phyloP scores from a whole-genome alignment of 2,797 vertebrate genomes.

The Apogon hyalosoma region DNA sequence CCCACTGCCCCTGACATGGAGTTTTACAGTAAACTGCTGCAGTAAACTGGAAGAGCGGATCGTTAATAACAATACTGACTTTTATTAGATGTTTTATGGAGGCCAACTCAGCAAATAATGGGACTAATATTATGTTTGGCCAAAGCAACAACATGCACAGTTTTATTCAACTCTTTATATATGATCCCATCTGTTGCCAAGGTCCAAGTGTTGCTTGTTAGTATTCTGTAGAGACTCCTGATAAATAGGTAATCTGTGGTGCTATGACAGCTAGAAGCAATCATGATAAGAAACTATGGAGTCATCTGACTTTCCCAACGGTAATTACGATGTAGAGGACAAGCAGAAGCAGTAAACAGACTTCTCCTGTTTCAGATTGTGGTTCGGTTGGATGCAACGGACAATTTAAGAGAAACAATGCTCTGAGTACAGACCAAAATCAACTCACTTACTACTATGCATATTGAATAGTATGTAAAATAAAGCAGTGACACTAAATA shows the following conservation, averaged over 20 bases:
- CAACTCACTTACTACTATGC: too few species aligned
- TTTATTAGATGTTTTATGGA: constrained; percentile 24
- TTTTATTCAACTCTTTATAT: constrained; percentile 2
- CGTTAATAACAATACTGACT: constrained; percentile 22
- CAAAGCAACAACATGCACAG: neutral
- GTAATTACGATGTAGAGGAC: neutral
- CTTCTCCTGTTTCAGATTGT: neutral
- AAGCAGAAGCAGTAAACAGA: neutral
- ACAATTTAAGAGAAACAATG: neutral
- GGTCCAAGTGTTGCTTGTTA: constrained; percentile 13
- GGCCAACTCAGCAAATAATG: constrained; percentile 16
- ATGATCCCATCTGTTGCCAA: constrained; percentile 16
- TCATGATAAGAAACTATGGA: neutral
- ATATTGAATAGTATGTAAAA: too few species aligned
- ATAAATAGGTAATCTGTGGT: constrained; percentile 8
- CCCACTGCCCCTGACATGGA: constrained; percentile 4
- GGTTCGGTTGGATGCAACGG: neutral
- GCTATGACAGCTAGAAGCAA: neutral
- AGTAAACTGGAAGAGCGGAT: constrained; percentile 14
- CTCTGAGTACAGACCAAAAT: too few species aligned
- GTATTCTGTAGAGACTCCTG: constrained; percentile 1
- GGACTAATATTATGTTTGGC: constrained; percentile 3
- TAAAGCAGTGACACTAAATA: too few species aligned
- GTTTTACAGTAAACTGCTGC: constrained; percentile 6
- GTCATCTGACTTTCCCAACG: neutral